Base-by-base conservation (phyloP, 1,140 invertebrate species). In the Papilio xuthus region DNA sequence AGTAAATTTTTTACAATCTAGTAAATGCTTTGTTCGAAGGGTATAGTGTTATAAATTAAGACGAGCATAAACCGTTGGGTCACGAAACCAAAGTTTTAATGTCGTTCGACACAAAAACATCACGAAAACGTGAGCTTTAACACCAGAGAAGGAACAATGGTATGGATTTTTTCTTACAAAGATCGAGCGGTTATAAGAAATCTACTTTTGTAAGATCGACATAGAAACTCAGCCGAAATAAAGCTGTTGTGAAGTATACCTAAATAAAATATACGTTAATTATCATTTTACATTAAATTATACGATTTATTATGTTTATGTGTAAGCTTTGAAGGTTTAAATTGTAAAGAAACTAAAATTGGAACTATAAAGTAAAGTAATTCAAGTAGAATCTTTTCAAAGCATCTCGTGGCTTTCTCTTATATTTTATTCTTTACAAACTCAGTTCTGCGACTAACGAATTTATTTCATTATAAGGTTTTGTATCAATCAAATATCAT, bases 91-190 rank as follows among this genome's bases (percentile, higher is more conserved):
- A 63, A 67, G 53, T 76, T 63, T 76, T 63, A 76, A 63, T 63
- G 56, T 63, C 7, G 56, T 76, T 76, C 50, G 8, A 42, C 56
- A 63, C 26, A 76, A 76, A 76, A 76, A 76, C 74, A 41, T 76
- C 53, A 41, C 74, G 28, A 63, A 76, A 76, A 63, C 74, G 74
- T 76, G 74, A 76, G 74, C 74, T 75, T 60, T 60, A 63, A 75
- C 73, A 37, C 73, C 28, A 75, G 18, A 15, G 9, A 53, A 50
- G 72, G 47, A 75, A 75, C 72, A 75, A 75, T 75, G 72, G 72
- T 75, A 28, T 32, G 72, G 72, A 53, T 75, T 53, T 75, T 75
- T 74, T 74, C 53, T 63, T 67, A 67, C 26, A 67, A 67, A 13
- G 23, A 67, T 32, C 12, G 60, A 67, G 47, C 6, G 26, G 26